Evolutionary conservation across 2,797 vertebrate species (phyloP), one percentile per base, ranked within the genome.

Genomic region (Masticophis lateralis): DNA sequence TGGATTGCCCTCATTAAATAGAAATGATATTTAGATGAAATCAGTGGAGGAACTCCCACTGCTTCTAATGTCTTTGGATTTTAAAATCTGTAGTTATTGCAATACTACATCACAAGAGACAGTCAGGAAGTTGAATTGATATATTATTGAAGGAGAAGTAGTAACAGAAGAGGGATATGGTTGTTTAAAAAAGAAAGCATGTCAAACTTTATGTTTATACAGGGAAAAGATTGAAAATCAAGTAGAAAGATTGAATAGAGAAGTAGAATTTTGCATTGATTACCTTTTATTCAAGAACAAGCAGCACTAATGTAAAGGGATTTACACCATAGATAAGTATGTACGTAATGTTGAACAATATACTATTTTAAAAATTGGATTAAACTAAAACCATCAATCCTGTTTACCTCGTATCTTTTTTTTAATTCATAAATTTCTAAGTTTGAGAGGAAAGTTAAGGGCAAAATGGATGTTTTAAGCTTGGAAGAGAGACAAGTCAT

Each of bases 11-110:
- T 51, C 79, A 60, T 25, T 86, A 60, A n/a, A 63, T 66, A 56
- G 87, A 57, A 57, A 37, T 55, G 43, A 92, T 47, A 57, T 92
- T 92, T 88, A 47, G 27, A 92, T 74, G 16, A 74, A 88, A 92
- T 74, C 61, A 87, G 13, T 69, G 51, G 51, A 61, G 56, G 47
- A 66, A 90, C 37, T 53, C 47, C 16, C 61, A 90, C 47, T 47
- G 47, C 43, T 47, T 69, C 20, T 59, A 63, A 56, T n/a, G 22
- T 87, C 28, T 53, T 51, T 92, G 47, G 61, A 88, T 88, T 88
- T 88, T 27, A 47, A 32, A 37, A 88, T n/a, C 55, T 87, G 47
- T 60, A 66, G 59, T 27, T 87, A 55, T 87, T 69, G 51, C 11
- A 87, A 43, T 43, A 66, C 59, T 53, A 28, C 25, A 59, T 57